phyloP scores from a whole-genome alignment of 1,140 invertebrate genomes.

The Hestina assimilis region DNA sequence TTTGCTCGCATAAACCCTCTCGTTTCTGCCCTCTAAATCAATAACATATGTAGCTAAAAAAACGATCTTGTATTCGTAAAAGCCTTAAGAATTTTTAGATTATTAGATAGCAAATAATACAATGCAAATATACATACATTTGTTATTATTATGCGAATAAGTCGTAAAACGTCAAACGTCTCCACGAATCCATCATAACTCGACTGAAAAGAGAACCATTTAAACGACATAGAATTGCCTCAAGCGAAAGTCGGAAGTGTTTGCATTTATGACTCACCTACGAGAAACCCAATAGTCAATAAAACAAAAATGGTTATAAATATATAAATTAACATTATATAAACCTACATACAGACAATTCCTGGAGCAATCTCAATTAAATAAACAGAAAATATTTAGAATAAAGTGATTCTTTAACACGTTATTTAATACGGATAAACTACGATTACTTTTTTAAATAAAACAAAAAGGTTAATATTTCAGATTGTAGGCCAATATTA shows the following conservation, averaged over 20 bases:
- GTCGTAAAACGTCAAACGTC: background rate
- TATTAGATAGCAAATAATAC: background rate
- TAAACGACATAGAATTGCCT: background rate
- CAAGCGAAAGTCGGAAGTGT: slow-evolving; percentile 2
- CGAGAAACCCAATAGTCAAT: background rate
- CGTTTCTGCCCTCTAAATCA: too few relatives aligned
- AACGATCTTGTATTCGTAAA: too few relatives aligned
- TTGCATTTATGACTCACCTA: background rate
- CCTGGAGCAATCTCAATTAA: background rate
- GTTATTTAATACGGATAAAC: too few relatives aligned
- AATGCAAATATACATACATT: background rate
- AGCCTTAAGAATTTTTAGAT: too few relatives aligned
- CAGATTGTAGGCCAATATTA: too few relatives aligned
- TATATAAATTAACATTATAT: background rate
- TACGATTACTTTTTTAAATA: too few relatives aligned
- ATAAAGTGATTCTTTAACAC: too few relatives aligned
- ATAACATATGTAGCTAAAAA: too few relatives aligned
- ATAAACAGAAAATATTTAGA: too few relatives aligned
- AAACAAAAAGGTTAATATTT: too few relatives aligned
- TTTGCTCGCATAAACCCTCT: too few relatives aligned
- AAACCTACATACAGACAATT: background rate
- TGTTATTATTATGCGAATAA: background rate
- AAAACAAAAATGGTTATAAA: background rate
- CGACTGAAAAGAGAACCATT: background rate
- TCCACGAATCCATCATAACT: background rate